Conservation (phyloP, 2,888 invertebrate genomes). For the Platynereis dumerilii region DNA sequence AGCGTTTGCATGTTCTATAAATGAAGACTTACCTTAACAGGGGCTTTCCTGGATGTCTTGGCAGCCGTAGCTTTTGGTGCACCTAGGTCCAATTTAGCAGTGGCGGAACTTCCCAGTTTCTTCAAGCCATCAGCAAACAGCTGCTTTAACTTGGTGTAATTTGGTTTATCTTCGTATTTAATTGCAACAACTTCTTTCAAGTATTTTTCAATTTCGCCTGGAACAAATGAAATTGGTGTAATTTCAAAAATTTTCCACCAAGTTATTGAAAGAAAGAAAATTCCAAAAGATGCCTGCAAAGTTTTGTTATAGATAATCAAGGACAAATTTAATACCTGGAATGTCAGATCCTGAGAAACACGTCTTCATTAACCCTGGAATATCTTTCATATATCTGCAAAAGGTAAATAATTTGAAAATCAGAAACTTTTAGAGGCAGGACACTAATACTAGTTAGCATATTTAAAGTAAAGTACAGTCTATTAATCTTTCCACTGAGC, state of each 20-base stretch:
- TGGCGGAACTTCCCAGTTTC: slow-evolving; percentile 43
- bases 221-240: slow-evolving; percentile 45
- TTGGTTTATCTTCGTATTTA: slow-evolving; percentile 77
- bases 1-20: too few relatives aligned
- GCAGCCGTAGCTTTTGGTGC: neutral
- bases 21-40: slow-evolving; percentile 1
- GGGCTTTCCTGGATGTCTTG: neutral
- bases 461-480: too few relatives aligned
- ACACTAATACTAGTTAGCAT: too few relatives aligned
- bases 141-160: slow-evolving; percentile 76
- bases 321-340: too few relatives aligned
- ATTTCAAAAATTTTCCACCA: neutral
- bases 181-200: slow-evolving; percentile 75
- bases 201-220: slow-evolving; percentile 70
- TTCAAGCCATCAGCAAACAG: slow-evolving; percentile 74
- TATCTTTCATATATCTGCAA: slow-evolving; percentile 65
- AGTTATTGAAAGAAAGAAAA: too few relatives aligned
- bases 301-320: too few relatives aligned
- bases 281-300: too few relatives aligned
- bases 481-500: too few relatives aligned
- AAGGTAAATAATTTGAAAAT: neutral
- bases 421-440: too few relatives aligned
- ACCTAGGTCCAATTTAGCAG: slow-evolving; percentile 33
- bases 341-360: slow-evolving; percentile 65
- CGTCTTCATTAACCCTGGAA: slow-evolving; percentile 64